Conservation (phyloP, 2,888 invertebrate species). For the Leptopilina syphax region DNA sequence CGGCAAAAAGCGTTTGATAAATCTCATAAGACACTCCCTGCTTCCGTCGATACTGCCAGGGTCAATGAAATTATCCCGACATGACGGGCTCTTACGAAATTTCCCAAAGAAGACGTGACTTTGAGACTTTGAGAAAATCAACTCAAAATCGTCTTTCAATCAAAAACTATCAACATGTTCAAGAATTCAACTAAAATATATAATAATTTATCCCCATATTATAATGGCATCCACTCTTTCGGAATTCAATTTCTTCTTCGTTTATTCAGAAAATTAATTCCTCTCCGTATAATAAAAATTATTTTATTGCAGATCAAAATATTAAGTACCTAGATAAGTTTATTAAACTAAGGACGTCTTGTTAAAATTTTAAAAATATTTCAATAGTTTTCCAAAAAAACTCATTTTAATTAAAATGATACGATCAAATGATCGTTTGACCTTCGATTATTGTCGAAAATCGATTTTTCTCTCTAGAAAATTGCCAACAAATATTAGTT, state of each 20-base stretch:
- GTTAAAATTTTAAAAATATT: no score
- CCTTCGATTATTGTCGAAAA: no score
- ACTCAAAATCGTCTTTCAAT: constrained; percentile 4
- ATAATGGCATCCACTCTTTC: neutral
- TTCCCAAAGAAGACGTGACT: constrained; percentile 34
- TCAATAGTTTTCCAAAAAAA: no score
- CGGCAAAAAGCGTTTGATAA: constrained; percentile 39
- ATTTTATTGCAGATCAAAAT: no score
- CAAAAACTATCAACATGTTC: neutral
- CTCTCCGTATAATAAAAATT: no score
- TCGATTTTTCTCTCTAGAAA: no score
- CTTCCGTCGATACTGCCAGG: constrained; percentile 38
- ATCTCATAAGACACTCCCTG: constrained; percentile 39
- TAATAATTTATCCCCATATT: neutral
- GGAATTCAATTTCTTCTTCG: neutral
- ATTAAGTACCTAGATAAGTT: no score
- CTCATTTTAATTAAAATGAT: no score
- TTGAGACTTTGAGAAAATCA: neutral
- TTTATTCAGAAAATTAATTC: no score
- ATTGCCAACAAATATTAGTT: no score
- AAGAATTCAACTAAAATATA: neutral
- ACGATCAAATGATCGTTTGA: no score
- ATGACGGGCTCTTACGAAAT: constrained; percentile 36
- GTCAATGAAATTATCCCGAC: constrained; percentile 36
- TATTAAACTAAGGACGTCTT: no score